A percentile compares a stretch with the other conserved stretches of the same genome.
phyloP scores from a whole-genome alignment of 2,888 invertebrate species.

The Cyclophora punctaria region DNA sequence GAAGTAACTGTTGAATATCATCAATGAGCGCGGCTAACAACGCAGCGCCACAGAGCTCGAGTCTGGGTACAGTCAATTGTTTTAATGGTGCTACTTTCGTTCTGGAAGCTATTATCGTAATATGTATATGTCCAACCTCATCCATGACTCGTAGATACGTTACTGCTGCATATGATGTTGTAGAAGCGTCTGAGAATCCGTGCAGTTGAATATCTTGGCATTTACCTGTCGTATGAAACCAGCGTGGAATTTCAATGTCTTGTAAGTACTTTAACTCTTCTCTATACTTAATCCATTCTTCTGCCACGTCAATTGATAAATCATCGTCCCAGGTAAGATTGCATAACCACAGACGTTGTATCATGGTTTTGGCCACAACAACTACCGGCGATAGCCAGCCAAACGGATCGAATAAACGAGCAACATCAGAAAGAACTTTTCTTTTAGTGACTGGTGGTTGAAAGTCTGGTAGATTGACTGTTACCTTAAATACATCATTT shows the following conservation, averaged over 20 bases:
- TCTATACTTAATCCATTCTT: slow-evolving; percentile 13
- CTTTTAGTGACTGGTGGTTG: slow-evolving; percentile 14
- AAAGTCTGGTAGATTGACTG: slow-evolving; percentile 6
- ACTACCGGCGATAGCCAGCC: slow-evolving; percentile 20
- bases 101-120: slow-evolving; percentile 1
- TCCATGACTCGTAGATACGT: slow-evolving; percentile 10
- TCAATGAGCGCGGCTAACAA: slow-evolving; percentile 5
- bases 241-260: slow-evolving; percentile 4
- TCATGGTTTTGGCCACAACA: slow-evolving; percentile 12
- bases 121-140: neutral
- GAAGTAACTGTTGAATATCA: too few relatives aligned
- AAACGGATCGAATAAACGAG: slow-evolving; percentile 16
- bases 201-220: neutral
- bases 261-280: slow-evolving; percentile 3
- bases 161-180: slow-evolving; percentile 9
- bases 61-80: slow-evolving; percentile 16
- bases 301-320: slow-evolving; percentile 2
- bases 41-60: slow-evolving; percentile 20
- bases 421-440: slow-evolving; percentile 13
- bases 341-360: slow-evolving; percentile 20
- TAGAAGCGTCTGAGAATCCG: slow-evolving; percentile 6
- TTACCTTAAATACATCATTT: slow-evolving; percentile 15
- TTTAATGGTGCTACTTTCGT: slow-evolving; percentile 19
- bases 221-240: slow-evolving; percentile 1
- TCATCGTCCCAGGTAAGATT: slow-evolving; percentile 20